Base-by-base conservation (phyloP, 2,888 invertebrate genomes). In the Leucania comma region DNA sequence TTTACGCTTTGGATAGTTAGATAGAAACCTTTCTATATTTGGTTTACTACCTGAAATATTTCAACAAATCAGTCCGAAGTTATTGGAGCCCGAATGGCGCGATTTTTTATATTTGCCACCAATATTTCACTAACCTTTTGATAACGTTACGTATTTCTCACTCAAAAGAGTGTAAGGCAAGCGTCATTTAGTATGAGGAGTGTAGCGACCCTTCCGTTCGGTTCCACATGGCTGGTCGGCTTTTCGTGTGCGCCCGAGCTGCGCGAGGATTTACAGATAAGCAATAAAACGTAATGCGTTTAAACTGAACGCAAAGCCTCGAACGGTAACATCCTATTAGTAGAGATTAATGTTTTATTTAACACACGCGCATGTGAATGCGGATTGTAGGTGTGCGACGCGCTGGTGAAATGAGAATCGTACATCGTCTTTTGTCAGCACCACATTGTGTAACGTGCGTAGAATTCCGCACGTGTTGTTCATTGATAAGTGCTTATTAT, bases 161-260 rank as follows among this genome's bases (percentile, higher is more conserved):
- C 68, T 71, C 75, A 82, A 84, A 84, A 81, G 86, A 85, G 83
- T 78, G 80, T 81, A 81, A 85, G 79, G 80, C 81, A 87, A 87
- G 87, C 86, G 82, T 87, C 87, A 88, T 90, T 91, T 88, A 89
- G 89, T 92, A 85, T 83, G 87, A 88, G 88, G 86, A 86, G 81
- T 86, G 86, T 83, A 86, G 83, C 86, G 91, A 91, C 92, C 92
- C 92, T 92, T 93, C 90, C 91, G 77, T 85, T 81, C 86, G 81
- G 86, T 85, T 92, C 84, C 91, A 92, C 92, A 83, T 86, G 89
- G 84, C 72, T 87, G 87, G 82, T 42, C 84, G 75, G 83, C 87
- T 88, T 87, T 86, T 88, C 88, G 85, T 87, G 84, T 87, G 86
- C 88, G 86, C 81, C 82, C 83, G 83, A 79, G 75, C 84, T 84